Conservation (phyloP, 2,797 vertebrate genomes). For the Bradypodion pumilum region DNA sequence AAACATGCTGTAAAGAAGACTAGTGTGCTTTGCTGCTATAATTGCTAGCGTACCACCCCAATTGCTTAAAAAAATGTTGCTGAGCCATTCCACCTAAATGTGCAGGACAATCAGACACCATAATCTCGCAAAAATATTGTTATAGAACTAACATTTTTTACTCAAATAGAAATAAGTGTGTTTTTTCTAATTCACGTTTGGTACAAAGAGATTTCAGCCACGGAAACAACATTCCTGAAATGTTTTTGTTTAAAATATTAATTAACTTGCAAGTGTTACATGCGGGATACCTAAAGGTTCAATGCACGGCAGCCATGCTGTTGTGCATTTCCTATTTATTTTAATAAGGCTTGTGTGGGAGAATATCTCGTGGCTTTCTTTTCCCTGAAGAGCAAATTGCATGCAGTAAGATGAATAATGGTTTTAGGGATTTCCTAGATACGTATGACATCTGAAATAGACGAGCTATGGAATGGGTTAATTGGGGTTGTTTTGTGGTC, state of each 20-base stretch:
- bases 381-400: slow-evolving; percentile 16
- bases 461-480: not conserved
- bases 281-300: no score
- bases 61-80: not conserved
- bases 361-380: not conserved
- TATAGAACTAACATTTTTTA: no score
- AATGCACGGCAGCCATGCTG: not conserved
- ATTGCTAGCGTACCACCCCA: no score
- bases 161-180: no score
- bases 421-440: not conserved
- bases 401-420: not conserved
- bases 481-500: not conserved
- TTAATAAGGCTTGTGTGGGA: not conserved
- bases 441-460: not conserved
- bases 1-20: not conserved
- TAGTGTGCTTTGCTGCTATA: not conserved
- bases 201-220: no score
- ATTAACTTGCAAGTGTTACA: no score
- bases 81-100: no score
- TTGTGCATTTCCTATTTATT: not conserved
- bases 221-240: no score
- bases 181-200: no score
- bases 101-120: no score
- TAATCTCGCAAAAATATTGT: no score
- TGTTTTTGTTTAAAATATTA: no score